Evolutionary conservation across 2,113 vertebrate genomes (phyloP).

Genomic region (Chaenogobius annularis): DNA sequence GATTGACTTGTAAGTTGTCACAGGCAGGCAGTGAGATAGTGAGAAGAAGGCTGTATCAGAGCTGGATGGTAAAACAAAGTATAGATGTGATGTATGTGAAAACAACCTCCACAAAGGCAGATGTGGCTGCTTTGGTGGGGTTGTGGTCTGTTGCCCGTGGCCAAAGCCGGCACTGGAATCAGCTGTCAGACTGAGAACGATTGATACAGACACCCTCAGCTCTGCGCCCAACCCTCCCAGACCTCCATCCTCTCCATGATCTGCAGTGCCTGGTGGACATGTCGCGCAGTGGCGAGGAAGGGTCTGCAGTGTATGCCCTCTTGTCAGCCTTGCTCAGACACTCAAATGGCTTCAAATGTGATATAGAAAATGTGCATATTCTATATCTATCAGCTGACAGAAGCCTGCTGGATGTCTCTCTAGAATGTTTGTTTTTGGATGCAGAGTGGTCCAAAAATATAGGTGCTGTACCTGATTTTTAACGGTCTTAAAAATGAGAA

Average conservation of each 20-base stretch:
- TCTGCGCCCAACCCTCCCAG: constrained; percentile 70
- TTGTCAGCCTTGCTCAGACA: constrained; percentile 58
- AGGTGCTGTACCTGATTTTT: too few relatives aligned
- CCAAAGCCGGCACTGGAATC: constrained; percentile 80
- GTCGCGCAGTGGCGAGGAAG: constrained; percentile 67
- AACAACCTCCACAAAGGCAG: constrained; percentile 24
- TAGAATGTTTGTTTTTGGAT: too few relatives aligned
- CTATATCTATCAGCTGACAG: too few relatives aligned
- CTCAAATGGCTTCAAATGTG: constrained; percentile 39
- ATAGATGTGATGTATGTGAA: constrained; percentile 5
- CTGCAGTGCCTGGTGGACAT: constrained; percentile 86
- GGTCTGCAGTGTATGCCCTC: constrained; percentile 45
- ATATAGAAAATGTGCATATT: too few relatives aligned
- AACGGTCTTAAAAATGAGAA: too few relatives aligned
- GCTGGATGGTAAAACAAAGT: constrained; percentile 50
- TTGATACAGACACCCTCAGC: constrained; percentile 88
- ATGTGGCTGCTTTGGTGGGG: constrained; percentile 72
- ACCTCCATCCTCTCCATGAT: constrained; percentile 67
- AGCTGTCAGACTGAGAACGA: constrained; percentile 91
- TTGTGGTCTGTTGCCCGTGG: constrained; percentile 85
- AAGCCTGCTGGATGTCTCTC: too few relatives aligned
- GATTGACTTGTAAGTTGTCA: constrained; percentile 88
- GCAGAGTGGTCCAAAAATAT: too few relatives aligned
- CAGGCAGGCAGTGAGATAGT: constrained; percentile 49
- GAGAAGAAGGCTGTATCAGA: constrained; percentile 33